These are phyloP conservation scores for Sitta europaea DNA, from an alignment of 2,113 vertebrate species.

Conservation along the genomic window DNA sequence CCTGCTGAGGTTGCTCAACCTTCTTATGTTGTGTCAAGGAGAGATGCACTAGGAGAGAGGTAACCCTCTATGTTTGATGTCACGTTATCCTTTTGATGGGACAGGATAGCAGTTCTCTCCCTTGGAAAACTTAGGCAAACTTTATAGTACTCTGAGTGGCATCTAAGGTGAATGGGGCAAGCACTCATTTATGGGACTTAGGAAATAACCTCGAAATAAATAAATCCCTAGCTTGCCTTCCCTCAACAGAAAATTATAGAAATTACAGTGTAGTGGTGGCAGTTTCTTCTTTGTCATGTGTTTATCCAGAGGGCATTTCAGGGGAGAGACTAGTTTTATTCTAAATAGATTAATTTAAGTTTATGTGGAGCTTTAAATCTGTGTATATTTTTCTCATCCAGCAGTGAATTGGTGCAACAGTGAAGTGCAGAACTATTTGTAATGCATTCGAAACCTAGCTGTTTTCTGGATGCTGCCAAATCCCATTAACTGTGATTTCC, in stretches of 20 bases:
- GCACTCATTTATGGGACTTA: background rate
- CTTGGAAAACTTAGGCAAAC: background rate
- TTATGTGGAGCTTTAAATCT: constrained; percentile 5
- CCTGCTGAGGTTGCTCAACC: background rate
- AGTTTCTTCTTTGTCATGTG: background rate
- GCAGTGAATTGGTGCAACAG: background rate
- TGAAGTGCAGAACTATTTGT: background rate
- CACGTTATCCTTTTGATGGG: background rate
- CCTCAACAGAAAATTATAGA: background rate
- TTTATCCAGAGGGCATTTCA: background rate
- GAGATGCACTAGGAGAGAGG: background rate
- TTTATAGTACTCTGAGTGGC: background rate
- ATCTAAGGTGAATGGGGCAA: background rate
- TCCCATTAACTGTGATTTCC: constrained; percentile 48
- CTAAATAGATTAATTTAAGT: constrained; percentile 15
- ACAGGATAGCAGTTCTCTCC: background rate
- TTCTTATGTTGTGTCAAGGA: background rate
- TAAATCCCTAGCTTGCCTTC: background rate
- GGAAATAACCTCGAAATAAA: background rate
- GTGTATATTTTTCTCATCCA: constrained; percentile 28
- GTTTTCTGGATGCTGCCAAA: constrained; percentile 12
- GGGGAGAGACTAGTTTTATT: background rate
- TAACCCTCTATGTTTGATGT: background rate
- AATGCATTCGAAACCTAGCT: constrained; percentile 17
- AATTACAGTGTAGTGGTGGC: background rate